These are phyloP conservation scores for Cephonodes hylas DNA, from an alignment of 2,888 invertebrate genomes.

Conservation along the genomic window DNA sequence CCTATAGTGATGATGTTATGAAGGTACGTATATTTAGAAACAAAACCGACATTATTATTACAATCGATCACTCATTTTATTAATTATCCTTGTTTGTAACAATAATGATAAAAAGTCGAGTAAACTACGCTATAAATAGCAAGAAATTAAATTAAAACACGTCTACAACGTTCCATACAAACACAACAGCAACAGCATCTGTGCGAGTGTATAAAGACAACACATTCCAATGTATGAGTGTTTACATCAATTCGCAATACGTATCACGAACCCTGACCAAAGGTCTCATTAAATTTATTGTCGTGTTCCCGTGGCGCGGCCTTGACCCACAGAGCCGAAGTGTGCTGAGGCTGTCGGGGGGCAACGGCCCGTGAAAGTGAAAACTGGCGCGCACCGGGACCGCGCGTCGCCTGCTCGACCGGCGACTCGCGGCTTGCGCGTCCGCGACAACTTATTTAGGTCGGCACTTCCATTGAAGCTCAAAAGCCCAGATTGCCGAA, in stretches of 20 bases:
- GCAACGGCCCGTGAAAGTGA: constrained; percentile 67
- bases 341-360: constrained; percentile 53
- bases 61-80: too few relatives aligned
- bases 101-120: too few relatives aligned
- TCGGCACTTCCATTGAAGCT: too few relatives aligned
- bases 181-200: too few relatives aligned
- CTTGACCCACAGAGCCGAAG: constrained; percentile 56
- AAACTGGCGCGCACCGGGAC: constrained; percentile 47
- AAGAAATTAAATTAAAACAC: too few relatives aligned
- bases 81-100: too few relatives aligned
- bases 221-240: not conserved
- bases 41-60: too few relatives aligned
- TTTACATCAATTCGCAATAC: not conserved
- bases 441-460: not conserved
- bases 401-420: constrained; percentile 32
- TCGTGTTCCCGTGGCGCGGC: constrained; percentile 25
- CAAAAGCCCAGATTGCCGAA: too few relatives aligned
- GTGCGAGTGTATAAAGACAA: not conserved
- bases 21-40: too few relatives aligned
- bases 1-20: too few relatives aligned
- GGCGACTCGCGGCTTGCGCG: constrained; percentile 17
- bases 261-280: not conserved
- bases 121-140: too few relatives aligned
- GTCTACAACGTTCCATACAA: too few relatives aligned
- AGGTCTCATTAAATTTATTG: constrained; percentile 2